phyloP scores from a whole-genome alignment of 2,888 invertebrate genomes.

The Rambutsinella grinnellia region DNA sequence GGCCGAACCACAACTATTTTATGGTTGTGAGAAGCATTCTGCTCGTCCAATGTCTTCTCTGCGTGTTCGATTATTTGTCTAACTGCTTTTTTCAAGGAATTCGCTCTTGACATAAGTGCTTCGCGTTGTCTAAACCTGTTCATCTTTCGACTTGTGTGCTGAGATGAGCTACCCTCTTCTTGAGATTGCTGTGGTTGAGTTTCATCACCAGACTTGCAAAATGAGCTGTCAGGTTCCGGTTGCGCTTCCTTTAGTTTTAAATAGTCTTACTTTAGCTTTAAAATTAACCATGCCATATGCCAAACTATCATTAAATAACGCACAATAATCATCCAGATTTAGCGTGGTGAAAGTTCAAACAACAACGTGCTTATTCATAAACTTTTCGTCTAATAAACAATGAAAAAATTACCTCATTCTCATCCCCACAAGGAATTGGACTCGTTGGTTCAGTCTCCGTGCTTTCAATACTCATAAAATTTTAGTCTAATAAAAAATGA shows the following conservation, averaged over 20 bases:
- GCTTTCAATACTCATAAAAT: constrained; percentile 24
- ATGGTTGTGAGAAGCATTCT: constrained; percentile 67
- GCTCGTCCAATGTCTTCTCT: constrained; percentile 79
- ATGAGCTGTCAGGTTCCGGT: constrained; percentile 31
- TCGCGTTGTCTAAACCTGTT: constrained; percentile 70
- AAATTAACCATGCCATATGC: too few relatives aligned
- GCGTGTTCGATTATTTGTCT: constrained; percentile 85
- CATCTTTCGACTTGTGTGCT: constrained; percentile 30
- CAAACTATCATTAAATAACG: too few relatives aligned
- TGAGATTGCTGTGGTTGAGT: constrained; percentile 23
- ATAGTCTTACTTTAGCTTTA: too few relatives aligned
- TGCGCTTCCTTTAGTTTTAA: too few relatives aligned
- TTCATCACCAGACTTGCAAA: constrained; percentile 27
- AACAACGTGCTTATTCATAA: not conserved
- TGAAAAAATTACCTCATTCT: constrained; percentile 48
- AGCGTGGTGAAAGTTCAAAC: too few relatives aligned
- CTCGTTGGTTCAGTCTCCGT: constrained; percentile 46
- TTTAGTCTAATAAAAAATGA: not conserved
- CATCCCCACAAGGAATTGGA: constrained; percentile 48
- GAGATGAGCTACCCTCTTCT: not conserved
- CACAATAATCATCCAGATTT: too few relatives aligned
- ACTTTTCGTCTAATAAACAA: not conserved
- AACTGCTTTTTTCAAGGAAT: constrained; percentile 86
- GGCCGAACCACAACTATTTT: constrained; percentile 63
- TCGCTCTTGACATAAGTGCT: constrained; percentile 76